Evolutionary conservation across 2,113 vertebrate species (phyloP), one percentile per base, ranked within the genome.

Genomic region (Orientallactaga bullata): DNA sequence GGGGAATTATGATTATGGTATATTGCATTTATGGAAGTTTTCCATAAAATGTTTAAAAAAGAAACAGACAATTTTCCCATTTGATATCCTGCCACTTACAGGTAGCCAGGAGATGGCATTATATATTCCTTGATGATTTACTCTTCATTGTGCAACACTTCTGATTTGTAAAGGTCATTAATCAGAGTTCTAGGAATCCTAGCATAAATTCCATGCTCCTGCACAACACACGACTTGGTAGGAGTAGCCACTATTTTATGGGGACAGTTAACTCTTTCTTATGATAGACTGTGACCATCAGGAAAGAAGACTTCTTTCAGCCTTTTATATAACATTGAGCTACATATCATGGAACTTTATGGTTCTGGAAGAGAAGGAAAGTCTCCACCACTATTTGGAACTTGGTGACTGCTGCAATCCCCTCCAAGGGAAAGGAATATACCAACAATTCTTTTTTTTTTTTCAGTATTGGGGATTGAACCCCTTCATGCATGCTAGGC

Each of bases 121-220:
- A 26, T 60, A 81, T 63, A 1, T 16, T 85, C 42, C 58, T 51
- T 47, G 51, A 60, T 32, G 24, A 84, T 65, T 91, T 90, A 28
- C 72, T 47, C 30, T 88, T 63, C 65, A 2, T 10, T 77, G 30
- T 39, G 30, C 47, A 86, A 72, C 60, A 68, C 82, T 82, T 88
- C 39, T 47, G 37, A 80, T 20, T 87, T 73, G 51, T 71, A 12
- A 89, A 80, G 60, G 35, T 47, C 55, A 51, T 93, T 88, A 85
- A 55, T 92, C 74, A 94, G 66, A 89, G 63, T 89, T 83, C 60
- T 39, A 72, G 83, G 60, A 94, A 68, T 95, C n/a, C 58, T 35
- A 55, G 37, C 13, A 86, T 42, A 92, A 92, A 90, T 76, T 90
- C n/a, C 39, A 68, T 90, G 85, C 58, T 89, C 82, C 78, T 77